A percentile compares a stretch with the other conserved stretches of the same genome.
phyloP scores from a whole-genome alignment of 2,113 vertebrate genomes.

The Pseudorasbora parva region DNA sequence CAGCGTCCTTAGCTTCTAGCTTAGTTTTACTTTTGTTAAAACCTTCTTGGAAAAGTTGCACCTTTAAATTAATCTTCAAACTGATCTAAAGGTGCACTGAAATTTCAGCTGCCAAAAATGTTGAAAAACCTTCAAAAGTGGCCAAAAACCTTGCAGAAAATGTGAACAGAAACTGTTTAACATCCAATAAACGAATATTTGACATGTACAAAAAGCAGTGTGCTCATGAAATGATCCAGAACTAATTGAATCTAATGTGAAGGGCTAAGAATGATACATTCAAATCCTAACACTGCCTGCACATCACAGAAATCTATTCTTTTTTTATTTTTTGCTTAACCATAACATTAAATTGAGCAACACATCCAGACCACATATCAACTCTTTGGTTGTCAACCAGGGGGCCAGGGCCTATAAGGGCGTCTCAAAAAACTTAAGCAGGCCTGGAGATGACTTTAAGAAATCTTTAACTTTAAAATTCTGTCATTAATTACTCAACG shows the following conservation, averaged over 20 bases:
- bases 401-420: too few species aligned
- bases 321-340: neutral
- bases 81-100: neutral
- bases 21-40: neutral
- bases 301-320: neutral
- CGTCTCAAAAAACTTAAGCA: neutral
- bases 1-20: neutral
- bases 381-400: too few species aligned
- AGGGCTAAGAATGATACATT: neutral
- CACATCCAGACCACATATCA: too few species aligned
- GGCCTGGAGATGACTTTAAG: neutral
- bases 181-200: neutral
- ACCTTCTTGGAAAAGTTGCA: neutral
- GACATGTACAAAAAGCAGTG: neutral
- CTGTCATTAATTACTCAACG: too few species aligned
- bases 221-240: neutral
- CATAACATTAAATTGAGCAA: neutral
- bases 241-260: neutral
- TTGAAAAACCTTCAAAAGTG: neutral
- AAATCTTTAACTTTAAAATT: too few species aligned
- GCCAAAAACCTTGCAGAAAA: neutral
- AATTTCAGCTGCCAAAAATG: neutral
- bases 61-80: neutral
- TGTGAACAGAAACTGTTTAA: neutral
- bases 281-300: neutral